Evolutionary conservation across 2,888 invertebrate genomes (phyloP).

Genomic region (Andrena marginata): DNA sequence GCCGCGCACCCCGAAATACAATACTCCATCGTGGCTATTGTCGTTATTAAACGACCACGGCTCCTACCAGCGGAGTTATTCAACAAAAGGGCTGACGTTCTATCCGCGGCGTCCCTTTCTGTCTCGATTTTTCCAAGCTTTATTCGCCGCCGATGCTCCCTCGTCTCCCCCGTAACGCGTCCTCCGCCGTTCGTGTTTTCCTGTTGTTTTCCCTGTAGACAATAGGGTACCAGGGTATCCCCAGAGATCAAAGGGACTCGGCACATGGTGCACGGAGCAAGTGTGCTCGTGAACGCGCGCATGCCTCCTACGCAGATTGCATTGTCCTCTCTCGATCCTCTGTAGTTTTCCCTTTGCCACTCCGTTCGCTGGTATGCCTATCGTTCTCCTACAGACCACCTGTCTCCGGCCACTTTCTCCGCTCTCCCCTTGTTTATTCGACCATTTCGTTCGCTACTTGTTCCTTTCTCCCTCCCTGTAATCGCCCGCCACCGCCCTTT

Average conservation of each 20-base stretch:
- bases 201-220: constrained; percentile 55
- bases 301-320: constrained; percentile 42
- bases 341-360: constrained; percentile 16
- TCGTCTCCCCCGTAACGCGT: constrained; percentile 24
- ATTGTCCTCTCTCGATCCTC: constrained; percentile 39
- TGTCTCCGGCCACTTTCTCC: constrained; percentile 1
- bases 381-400: neutral
- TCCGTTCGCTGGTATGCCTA: neutral
- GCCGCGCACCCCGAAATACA: neutral
- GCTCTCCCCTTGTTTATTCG: constrained; percentile 8
- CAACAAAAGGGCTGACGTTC: constrained; percentile 29
- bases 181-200: constrained; percentile 24
- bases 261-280: constrained; percentile 38
- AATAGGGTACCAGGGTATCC: constrained; percentile 51
- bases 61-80: constrained; percentile 6
- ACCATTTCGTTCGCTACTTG: neutral
- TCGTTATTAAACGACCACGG: constrained; percentile 45
- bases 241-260: constrained; percentile 65
- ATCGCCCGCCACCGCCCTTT: neutral
- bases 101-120: constrained; percentile 35
- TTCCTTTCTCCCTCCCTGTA: neutral
- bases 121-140: constrained; percentile 42
- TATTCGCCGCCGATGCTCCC: neutral
- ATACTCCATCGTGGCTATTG: constrained; percentile 9
- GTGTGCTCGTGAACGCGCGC: constrained; percentile 24